These are phyloP conservation scores for Hesperophylax magnus DNA, from an alignment of 1,140 invertebrate genomes.

Conservation along the genomic window DNA sequence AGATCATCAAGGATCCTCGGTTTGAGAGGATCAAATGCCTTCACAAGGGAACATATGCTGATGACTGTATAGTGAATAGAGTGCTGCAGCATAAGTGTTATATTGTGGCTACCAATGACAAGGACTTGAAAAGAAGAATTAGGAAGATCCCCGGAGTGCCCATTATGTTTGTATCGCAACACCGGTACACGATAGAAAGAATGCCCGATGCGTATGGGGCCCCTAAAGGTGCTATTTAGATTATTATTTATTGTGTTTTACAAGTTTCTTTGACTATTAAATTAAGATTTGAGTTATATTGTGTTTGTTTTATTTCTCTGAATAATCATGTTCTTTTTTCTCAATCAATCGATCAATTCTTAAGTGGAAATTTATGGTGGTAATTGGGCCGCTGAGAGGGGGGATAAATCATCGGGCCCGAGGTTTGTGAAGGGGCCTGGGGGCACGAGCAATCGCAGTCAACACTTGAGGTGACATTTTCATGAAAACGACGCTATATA, in stretches of 20 bases:
- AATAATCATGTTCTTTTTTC: too few species aligned
- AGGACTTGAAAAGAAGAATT: constrained; percentile 95
- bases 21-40: constrained; percentile 95
- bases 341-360: too few species aligned
- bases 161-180: constrained; percentile 96
- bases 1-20: constrained; percentile 95
- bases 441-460: too few species aligned
- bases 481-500: too few species aligned
- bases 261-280: too few species aligned
- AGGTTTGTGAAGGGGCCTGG: too few species aligned
- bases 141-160: constrained; percentile 99
- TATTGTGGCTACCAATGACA: constrained; percentile 99
- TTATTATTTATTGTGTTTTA: neutral
- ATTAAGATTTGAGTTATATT: too few species aligned
- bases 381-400: too few species aligned
- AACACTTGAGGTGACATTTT: too few species aligned
- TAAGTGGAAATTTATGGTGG: too few species aligned
- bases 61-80: constrained; percentile 97
- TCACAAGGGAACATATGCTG: constrained; percentile 99
- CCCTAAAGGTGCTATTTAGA: constrained; percentile 74
- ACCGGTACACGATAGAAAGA: constrained; percentile 96
- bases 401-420: too few species aligned
- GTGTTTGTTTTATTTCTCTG: too few species aligned
- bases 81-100: constrained; percentile 99
- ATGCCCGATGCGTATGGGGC: constrained; percentile 99